Evolutionary conservation across 2,888 invertebrate species (phyloP).

Genomic region (Euspilapteryx auroguttella): DNA sequence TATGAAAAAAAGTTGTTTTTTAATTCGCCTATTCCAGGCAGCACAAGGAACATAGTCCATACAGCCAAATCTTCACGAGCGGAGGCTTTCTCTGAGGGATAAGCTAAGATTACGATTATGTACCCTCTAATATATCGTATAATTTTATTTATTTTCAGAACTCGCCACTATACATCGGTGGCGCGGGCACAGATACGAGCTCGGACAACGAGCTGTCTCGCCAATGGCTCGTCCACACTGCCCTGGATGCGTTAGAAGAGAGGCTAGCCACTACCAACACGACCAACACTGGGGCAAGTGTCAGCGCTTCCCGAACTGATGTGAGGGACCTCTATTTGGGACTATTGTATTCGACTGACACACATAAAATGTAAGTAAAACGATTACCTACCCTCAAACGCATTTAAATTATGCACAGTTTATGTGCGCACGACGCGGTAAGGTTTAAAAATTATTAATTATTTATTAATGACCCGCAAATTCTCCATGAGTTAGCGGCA

Average conservation of each 20-base stretch:
- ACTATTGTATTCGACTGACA: conserved; percentile 89
- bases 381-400: too few species aligned
- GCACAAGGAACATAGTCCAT: too few species aligned
- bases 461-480: background rate
- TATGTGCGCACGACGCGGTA: too few species aligned
- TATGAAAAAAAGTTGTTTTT: too few species aligned
- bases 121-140: too few species aligned
- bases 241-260: conserved; percentile 89
- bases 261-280: conserved; percentile 59
- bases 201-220: conserved; percentile 84
- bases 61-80: too few species aligned
- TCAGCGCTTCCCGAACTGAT: conserved; percentile 67
- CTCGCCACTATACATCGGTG: conserved; percentile 83
- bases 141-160: too few species aligned
- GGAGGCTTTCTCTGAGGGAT: too few species aligned
- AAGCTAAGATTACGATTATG: too few species aligned
- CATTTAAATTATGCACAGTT: background rate
- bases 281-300: conserved; percentile 49
- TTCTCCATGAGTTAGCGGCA: too few species aligned
- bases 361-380: conserved; percentile 86
- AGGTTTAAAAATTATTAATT: too few species aligned
- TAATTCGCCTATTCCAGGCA: too few species aligned
- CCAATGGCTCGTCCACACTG: conserved; percentile 92
- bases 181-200: conserved; percentile 57
- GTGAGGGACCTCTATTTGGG: conserved; percentile 89